These are phyloP conservation scores for Sphaerophoria taeniata DNA, from an alignment of 2,888 invertebrate species.

Conservation along the genomic window DNA sequence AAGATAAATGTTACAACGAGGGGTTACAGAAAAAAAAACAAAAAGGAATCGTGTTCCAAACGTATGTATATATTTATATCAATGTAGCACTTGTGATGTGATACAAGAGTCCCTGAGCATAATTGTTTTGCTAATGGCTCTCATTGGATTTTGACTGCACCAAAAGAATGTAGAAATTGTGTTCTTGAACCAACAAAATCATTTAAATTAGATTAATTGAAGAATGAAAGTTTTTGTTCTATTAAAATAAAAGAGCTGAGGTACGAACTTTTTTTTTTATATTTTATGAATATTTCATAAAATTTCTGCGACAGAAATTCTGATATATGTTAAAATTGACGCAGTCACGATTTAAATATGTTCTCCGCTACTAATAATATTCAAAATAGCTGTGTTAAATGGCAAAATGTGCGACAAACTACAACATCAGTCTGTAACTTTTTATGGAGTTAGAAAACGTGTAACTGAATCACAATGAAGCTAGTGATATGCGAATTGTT, in stretches of 20 bases:
- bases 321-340: not conserved
- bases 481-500: not conserved
- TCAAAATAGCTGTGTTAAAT: slow-evolving; percentile 59
- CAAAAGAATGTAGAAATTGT: slow-evolving; percentile 51
- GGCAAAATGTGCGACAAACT: slow-evolving; percentile 54
- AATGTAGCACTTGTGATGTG: slow-evolving; percentile 32
- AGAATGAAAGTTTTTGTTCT: not conserved
- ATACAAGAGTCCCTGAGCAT: slow-evolving; percentile 37
- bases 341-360: not conserved
- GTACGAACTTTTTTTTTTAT: slow-evolving; percentile 15
- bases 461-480: not conserved
- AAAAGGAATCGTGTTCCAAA: slow-evolving; percentile 46
- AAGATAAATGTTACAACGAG: slow-evolving; percentile 51
- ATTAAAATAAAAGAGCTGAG: slow-evolving; percentile 44
- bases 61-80: slow-evolving; percentile 5
- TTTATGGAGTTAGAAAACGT: not conserved
- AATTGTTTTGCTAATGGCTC: slow-evolving; percentile 58
- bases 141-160: slow-evolving; percentile 63
- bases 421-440: slow-evolving; percentile 18
- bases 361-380: slow-evolving; percentile 65
- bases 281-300: not conserved
- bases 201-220: too few species aligned
- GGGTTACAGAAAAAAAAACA: not conserved
- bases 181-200: slow-evolving; percentile 1
- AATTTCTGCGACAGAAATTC: not conserved